Conservation (phyloP, 1,140 invertebrate genomes). For the Vanessa atalanta region DNA sequence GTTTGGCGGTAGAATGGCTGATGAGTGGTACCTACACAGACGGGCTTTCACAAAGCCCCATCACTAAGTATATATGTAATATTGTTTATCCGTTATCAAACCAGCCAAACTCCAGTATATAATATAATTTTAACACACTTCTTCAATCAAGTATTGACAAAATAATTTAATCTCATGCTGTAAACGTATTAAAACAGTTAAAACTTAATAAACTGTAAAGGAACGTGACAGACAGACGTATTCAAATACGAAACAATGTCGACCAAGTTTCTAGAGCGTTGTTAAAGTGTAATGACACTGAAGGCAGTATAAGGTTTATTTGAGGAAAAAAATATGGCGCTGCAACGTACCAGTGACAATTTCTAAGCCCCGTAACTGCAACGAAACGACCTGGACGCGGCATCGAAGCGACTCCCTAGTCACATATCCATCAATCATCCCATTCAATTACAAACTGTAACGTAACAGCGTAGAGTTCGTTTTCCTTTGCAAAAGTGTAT, state of each 20-base stretch:
- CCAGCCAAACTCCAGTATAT: too few species aligned
- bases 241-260: constrained; percentile 9
- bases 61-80: too few species aligned
- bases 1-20: too few species aligned
- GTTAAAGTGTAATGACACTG: constrained; percentile 44
- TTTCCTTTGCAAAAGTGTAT: constrained; percentile 29
- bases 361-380: constrained; percentile 52
- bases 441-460: constrained; percentile 32
- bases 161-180: too few species aligned
- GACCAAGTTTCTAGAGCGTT: constrained; percentile 22
- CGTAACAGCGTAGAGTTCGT: constrained; percentile 31
- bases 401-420: constrained; percentile 42
- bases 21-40: too few species aligned
- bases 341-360: constrained; percentile 52
- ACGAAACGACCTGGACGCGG: constrained; percentile 52
- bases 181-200: too few species aligned
- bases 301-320: constrained; percentile 48
- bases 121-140: too few species aligned
- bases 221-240: neutral
- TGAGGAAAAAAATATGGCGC: constrained; percentile 48
- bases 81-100: too few species aligned
- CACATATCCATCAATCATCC: constrained; percentile 36
- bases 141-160: too few species aligned
- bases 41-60: too few species aligned
- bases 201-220: neutral